These are phyloP conservation scores for Pissodes strobi DNA, from an alignment of 1,140 invertebrate species.

Conservation along the genomic window DNA sequence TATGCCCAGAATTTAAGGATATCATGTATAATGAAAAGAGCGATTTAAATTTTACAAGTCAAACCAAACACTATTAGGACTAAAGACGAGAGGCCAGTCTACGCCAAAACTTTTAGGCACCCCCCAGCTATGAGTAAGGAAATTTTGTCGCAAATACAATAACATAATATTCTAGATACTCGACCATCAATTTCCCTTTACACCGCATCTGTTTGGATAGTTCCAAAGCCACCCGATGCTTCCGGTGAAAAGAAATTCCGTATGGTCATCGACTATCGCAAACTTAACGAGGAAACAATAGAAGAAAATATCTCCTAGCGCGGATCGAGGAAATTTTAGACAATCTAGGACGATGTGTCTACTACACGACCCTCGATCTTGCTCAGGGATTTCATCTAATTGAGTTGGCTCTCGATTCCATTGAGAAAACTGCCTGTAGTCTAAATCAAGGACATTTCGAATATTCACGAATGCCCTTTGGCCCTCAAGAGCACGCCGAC, in stretches of 20 bases:
- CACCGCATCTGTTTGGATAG: constrained; percentile 46
- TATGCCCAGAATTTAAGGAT: too few relatives aligned
- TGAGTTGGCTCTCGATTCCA: constrained; percentile 54
- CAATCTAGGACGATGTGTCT: too few relatives aligned
- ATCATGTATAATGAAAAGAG: constrained; percentile 2
- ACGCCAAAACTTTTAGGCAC: constrained; percentile 39
- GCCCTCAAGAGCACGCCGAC: too few relatives aligned
- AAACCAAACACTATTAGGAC: constrained; percentile 5
- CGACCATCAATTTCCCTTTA: constrained; percentile 46
- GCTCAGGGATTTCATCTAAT: too few relatives aligned
- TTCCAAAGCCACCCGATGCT: constrained; percentile 53
- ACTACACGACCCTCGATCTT: too few relatives aligned
- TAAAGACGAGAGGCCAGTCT: too few relatives aligned
- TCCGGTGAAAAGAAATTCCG: constrained; percentile 49
- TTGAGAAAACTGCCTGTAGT: constrained; percentile 55
- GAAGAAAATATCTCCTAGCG: constrained; percentile 60
- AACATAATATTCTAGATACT: too few relatives aligned
- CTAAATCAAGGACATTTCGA: too few relatives aligned
- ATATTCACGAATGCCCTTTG: too few relatives aligned
- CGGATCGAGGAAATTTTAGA: constrained; percentile 58
- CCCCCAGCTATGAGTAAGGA: too few relatives aligned
- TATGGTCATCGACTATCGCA: constrained; percentile 56
- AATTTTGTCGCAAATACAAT: constrained; percentile 41
- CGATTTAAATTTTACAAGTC: constrained; percentile 2
- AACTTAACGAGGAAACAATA: constrained; percentile 51